These are phyloP conservation scores for Stegodyphus dumicola DNA, from an alignment of 1,140 invertebrate species.

Conservation along the genomic window DNA sequence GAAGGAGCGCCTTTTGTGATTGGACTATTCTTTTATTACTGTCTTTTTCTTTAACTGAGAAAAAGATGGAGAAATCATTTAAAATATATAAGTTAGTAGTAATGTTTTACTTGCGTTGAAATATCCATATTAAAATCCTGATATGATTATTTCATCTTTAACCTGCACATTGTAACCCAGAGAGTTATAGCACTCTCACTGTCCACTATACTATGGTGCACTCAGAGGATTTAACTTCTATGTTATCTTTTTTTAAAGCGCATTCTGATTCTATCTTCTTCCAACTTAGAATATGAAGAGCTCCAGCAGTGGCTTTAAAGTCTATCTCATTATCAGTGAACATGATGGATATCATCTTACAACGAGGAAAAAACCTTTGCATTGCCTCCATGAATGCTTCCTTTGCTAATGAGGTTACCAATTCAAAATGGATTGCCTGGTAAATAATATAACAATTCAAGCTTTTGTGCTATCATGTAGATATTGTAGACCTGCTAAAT, in stretches of 20 bases:
- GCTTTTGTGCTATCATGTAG: not conserved
- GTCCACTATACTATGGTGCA: not conserved
- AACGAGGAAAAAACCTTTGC: not conserved
- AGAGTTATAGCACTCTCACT: conserved; percentile 23
- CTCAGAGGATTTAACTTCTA: conserved; percentile 8
- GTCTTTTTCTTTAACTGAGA: no score
- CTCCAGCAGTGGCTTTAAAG: no score
- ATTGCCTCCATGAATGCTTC: conserved; percentile 27
- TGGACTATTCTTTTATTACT: no score
- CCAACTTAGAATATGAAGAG: not conserved
- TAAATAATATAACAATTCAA: conserved; percentile 51
- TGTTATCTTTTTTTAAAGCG: not conserved
- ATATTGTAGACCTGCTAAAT: not conserved
- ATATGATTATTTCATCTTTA: no score
- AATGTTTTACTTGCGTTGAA: no score
- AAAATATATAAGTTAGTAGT: no score
- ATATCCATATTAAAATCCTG: no score
- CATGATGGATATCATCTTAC: conserved; percentile 58
- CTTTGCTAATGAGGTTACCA: conserved; percentile 58
- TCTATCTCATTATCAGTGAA: conserved; percentile 68
- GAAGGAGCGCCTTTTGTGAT: no score
- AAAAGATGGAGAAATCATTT: no score
- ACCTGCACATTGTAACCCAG: no score
- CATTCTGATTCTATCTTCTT: not conserved
- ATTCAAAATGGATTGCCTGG: conserved; percentile 69